These are phyloP conservation scores for Phortica magna DNA, from an alignment of 2,888 invertebrate species.

Conservation along the genomic window DNA sequence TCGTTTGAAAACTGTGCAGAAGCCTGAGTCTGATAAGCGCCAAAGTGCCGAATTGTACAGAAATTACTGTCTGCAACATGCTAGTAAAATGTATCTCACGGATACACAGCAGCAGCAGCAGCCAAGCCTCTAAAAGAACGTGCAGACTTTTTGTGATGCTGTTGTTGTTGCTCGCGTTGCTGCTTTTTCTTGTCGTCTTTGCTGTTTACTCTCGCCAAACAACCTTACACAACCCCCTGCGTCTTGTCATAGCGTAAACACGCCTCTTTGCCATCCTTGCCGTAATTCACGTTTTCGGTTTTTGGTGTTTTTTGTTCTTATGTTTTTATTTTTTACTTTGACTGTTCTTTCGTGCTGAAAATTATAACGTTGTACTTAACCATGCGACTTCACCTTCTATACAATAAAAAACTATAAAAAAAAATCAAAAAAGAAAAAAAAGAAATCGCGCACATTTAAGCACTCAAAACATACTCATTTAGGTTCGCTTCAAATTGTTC, in stretches of 20 bases:
- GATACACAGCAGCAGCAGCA: slow-evolving; percentile 17
- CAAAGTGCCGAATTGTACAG: slow-evolving; percentile 21
- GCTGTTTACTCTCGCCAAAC: background rate
- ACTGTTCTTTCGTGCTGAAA: background rate
- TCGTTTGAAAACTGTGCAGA: slow-evolving; percentile 18
- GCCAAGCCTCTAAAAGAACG: slow-evolving; percentile 15
- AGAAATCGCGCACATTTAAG: background rate
- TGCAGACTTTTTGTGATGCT: slow-evolving; percentile 31
- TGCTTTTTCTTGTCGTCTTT: background rate
- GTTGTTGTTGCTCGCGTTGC: background rate
- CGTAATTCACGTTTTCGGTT: background rate
- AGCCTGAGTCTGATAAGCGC: slow-evolving; percentile 22
- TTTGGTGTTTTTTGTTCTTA: background rate
- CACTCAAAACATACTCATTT: background rate
- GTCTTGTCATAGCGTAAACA: background rate
- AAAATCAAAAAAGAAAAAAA: background rate
- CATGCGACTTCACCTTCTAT: background rate
- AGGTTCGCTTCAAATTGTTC: background rate
- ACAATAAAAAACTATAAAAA: background rate
- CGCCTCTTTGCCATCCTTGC: slow-evolving; percentile 4
- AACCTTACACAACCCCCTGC: slow-evolving; percentile 12
- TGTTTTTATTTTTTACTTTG: background rate
- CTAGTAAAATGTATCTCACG: slow-evolving; percentile 23
- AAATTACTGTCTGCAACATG: slow-evolving; percentile 16
- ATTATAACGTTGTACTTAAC: background rate